A percentile compares a stretch with the other conserved stretches of the same genome.
These are phyloP conservation scores for Ptychadena robeensis DNA, from an alignment of 2,797 vertebrate species.

Conservation along the genomic window DNA sequence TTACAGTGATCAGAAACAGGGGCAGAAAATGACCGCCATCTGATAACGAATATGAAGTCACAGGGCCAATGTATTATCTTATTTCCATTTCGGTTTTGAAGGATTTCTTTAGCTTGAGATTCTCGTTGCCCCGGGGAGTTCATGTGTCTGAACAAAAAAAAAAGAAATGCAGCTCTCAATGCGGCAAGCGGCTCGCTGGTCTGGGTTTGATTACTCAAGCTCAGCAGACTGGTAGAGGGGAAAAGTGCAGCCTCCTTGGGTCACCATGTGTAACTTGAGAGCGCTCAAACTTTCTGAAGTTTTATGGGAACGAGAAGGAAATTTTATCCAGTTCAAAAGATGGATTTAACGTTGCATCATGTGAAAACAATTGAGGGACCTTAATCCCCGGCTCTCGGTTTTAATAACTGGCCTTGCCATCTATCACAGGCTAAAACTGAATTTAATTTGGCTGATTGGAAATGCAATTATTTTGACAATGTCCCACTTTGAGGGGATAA, in stretches of 20 bases:
- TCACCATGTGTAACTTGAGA: conserved; percentile 76
- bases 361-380: conserved; percentile 71
- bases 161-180: conserved; percentile 51
- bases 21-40: conserved; percentile 65
- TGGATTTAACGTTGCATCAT: conserved; percentile 69
- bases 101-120: conserved; percentile 63
- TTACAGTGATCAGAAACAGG: conserved; percentile 43
- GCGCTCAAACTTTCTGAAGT: conserved; percentile 69
- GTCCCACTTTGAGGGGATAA: not conserved
- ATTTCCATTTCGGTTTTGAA: conserved; percentile 68
- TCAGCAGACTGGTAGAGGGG: conserved; percentile 73
- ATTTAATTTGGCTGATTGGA: conserved; percentile 65
- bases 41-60: conserved; percentile 74
- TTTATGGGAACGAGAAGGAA: conserved; percentile 73
- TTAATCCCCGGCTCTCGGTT: conserved; percentile 66
- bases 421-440: conserved; percentile 63
- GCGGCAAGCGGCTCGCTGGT: conserved; percentile 62
- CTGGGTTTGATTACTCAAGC: conserved; percentile 75
- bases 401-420: conserved; percentile 65
- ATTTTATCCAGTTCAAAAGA: conserved; percentile 69
- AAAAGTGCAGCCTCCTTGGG: conserved; percentile 72
- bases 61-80: conserved; percentile 64
- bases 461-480: conserved; percentile 62
- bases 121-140: conserved; percentile 67
- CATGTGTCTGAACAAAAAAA: conserved; percentile 57